Base-by-base conservation (phyloP, 2,797 vertebrate genomes). In the Megaceryle alcyon region DNA sequence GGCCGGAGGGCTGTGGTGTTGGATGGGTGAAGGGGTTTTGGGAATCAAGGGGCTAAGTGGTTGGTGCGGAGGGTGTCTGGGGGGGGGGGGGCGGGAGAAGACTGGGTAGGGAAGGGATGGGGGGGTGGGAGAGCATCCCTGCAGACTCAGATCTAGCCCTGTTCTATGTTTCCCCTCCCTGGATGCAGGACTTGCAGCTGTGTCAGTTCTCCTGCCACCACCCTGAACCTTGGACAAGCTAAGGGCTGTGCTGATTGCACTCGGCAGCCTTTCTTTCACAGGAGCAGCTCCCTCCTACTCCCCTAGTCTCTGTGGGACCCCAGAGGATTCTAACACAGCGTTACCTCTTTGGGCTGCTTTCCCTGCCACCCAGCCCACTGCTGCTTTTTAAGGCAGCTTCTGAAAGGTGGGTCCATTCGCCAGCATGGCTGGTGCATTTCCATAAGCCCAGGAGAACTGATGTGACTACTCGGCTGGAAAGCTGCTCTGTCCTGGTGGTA, bases 211-310 rank as follows among this genome's bases (percentile, higher is more conserved):
- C 29, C 31, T 26, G 21, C 7, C 1, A 1, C 68, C 46, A 51
- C 11, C 64, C 31, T 1, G 1, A 76, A 12, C 3, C 22, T 33
- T 1, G 1, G 53, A 20, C 10, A 49, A 33, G 19, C 12, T 23
- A 12, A 9, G 19, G 22, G 31, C 17, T 65, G 26, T 1, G 0
- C 8, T 64, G 3, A 31, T 16, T 4, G 4, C 0, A 1, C 14
- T 88, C 19, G 0, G 9, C 39, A 88, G 81, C 65, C 44, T 61
- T 86, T 54, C 7, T 72, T 60, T 75, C 63, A 18, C 22, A 31
- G 43, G 16, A 54, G 39, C 81, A 33, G 35, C 28, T 48, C 22
- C 26, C 46, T 14, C 3, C 33, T 33, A 17, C 49, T 44, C 18
- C 23, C 35, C 29, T 14, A 28, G 33, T 69, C 3, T 1, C 39